A percentile compares a stretch with the other conserved stretches of the same genome.
Conservation (phyloP, 2,797 vertebrate species). For the Bradypus variegatus region DNA sequence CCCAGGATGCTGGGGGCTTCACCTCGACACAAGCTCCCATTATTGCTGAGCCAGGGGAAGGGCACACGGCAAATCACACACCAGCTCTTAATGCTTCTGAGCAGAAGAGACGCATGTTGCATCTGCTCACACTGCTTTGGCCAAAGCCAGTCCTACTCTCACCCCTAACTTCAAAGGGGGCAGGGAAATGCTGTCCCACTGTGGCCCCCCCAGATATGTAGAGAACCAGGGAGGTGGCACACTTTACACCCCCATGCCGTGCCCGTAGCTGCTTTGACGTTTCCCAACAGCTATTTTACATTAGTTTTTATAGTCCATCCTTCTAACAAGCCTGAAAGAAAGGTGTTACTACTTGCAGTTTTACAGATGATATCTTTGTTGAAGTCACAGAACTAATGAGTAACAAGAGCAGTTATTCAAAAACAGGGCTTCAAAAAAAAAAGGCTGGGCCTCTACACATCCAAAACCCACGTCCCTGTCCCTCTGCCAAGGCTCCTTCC, state of each 20-base stretch:
- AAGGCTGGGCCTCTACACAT: background rate
- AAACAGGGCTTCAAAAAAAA: background rate
- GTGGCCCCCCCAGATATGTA: background rate
- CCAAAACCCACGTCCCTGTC: background rate
- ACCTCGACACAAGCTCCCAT: fast-evolving
- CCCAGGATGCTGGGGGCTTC: background rate
- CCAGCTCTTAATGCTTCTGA: background rate
- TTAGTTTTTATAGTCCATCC: too few relatives aligned
- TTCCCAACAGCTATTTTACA: fast-evolving
- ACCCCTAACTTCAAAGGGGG: background rate
- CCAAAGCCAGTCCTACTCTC: background rate
- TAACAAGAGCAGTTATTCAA: background rate
- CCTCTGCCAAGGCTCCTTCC: background rate
- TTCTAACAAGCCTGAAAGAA: background rate
- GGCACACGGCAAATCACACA: background rate
- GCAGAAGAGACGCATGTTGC: background rate
- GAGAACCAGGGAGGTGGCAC: fast-evolving
- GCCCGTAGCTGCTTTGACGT: background rate
- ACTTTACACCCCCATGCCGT: fast-evolving
- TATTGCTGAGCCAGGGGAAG: background rate
- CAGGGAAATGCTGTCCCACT: background rate
- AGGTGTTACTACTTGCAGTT: background rate
- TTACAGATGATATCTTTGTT: background rate
- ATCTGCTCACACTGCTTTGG: background rate
- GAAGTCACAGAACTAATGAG: background rate